These are phyloP conservation scores for Epizoanthus ramosus DNA, from an alignment of 92 coral and sea anemone genomes.

Conservation along the genomic window DNA sequence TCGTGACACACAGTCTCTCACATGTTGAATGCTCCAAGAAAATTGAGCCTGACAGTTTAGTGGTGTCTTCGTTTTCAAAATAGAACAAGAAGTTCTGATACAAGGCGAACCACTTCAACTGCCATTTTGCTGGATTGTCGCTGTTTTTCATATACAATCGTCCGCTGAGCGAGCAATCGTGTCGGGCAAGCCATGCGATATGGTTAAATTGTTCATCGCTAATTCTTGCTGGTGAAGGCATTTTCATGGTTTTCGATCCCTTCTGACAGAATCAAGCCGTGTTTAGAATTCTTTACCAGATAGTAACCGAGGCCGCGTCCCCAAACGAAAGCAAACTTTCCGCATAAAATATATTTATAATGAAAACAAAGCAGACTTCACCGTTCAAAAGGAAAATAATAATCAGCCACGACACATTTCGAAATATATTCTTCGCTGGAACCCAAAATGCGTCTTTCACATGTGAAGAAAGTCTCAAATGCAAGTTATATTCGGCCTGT, in stretches of 20 bases:
- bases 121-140: slow-evolving; percentile 91
- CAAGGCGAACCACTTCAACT: slow-evolving; percentile 77
- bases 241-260: slow-evolving; percentile 28
- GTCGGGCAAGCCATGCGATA: slow-evolving; percentile 75
- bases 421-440: too few relatives aligned
- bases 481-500: not conserved
- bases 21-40: slow-evolving; percentile 89
- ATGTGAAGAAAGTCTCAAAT: not conserved
- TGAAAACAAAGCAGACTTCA: too few relatives aligned
- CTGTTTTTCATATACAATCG: slow-evolving; percentile 66
- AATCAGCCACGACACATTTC: too few relatives aligned
- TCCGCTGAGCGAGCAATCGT: slow-evolving; percentile 76
- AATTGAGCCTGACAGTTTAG: slow-evolving; percentile 81
- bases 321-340: too few relatives aligned
- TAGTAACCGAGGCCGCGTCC: too few relatives aligned
- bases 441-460: too few relatives aligned
- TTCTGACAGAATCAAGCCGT: not conserved
- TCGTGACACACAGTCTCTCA: slow-evolving; percentile 83
- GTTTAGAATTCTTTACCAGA: not conserved
- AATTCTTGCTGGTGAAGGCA: slow-evolving; percentile 82
- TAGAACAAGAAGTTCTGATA: slow-evolving; percentile 92
- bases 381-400: too few relatives aligned
- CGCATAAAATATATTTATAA: too few relatives aligned
- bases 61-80: slow-evolving; percentile 84
- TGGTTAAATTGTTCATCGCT: slow-evolving; percentile 80